Percentiles rank a stretch among this genome's conserved stretches.
phyloP scores from a whole-genome alignment of 2,888 invertebrate species.

The Drosophila prolongata region DNA sequence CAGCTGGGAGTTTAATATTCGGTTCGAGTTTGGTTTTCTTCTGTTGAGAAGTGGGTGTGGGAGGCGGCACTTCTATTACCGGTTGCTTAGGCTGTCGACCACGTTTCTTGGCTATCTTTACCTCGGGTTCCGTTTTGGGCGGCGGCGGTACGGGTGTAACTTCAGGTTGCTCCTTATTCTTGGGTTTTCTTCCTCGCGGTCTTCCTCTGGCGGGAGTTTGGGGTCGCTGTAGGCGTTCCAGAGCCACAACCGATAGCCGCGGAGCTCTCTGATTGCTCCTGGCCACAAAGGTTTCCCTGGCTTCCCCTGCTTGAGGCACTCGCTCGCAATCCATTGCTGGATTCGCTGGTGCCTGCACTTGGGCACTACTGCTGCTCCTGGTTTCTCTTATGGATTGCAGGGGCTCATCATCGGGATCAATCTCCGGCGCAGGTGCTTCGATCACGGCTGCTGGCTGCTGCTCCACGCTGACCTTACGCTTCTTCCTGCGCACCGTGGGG shows the following conservation, averaged over 20 bases:
- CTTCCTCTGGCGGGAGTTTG: conserved; percentile 56
- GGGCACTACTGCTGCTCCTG: conserved; percentile 46
- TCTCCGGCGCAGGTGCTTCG: not conserved
- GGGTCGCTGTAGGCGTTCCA: conserved; percentile 86
- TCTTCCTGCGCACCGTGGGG: conserved; percentile 93
- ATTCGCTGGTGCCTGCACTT: conserved; percentile 26
- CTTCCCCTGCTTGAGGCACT: conserved; percentile 89
- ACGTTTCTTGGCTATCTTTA: conserved; percentile 53
- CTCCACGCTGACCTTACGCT: conserved; percentile 86
- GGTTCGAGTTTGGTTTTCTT: conserved; percentile 45
- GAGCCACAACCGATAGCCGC: conserved; percentile 87
- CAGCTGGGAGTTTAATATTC: conserved; percentile 76
- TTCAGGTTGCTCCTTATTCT: conserved; percentile 18
- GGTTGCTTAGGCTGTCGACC: conserved; percentile 45
- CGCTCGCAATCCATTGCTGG: conserved; percentile 86
- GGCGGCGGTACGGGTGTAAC: not conserved
- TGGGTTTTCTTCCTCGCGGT: conserved; percentile 51
- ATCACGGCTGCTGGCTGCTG: conserved; percentile 20
- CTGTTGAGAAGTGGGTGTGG: not conserved
- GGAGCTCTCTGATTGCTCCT: conserved; percentile 85
- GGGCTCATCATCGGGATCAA: conserved; percentile 32
- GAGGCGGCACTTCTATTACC: conserved; percentile 13
- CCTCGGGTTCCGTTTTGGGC: conserved; percentile 26
- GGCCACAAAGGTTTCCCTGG: conserved; percentile 88
- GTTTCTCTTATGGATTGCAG: conserved; percentile 49